phyloP scores from a whole-genome alignment of 2,113 vertebrate genomes.

The Nicator chloris region DNA sequence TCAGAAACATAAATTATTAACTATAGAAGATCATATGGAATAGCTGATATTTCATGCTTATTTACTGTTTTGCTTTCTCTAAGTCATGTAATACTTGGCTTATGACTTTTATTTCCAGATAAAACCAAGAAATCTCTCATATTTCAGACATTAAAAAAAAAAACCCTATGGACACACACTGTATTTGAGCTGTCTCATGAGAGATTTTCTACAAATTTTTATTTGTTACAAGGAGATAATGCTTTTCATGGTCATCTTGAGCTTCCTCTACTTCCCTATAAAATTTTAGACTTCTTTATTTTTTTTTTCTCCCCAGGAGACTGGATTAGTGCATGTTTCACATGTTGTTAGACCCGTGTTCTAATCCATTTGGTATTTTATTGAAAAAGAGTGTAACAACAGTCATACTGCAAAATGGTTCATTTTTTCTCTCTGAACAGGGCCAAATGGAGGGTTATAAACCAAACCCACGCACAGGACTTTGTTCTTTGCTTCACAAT shows the following conservation, averaged over 20 bases:
- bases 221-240: background rate
- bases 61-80: background rate
- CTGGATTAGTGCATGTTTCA: background rate
- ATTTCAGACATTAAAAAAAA: background rate
- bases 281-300: background rate
- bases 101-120: background rate
- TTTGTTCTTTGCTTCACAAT: background rate
- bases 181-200: background rate
- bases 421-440: background rate
- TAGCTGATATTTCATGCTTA: background rate
- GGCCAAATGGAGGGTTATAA: background rate
- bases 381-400: background rate
- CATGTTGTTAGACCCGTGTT: background rate
- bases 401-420: background rate
- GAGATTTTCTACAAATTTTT: background rate
- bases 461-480: background rate
- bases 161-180: accelerated
- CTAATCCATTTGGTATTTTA: background rate
- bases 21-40: background rate
- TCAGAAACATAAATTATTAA: background rate
- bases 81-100: background rate
- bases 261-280: background rate
- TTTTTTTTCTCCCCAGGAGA: accelerated
- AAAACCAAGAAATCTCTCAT: background rate
- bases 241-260: background rate